Conservation (phyloP, 2,888 invertebrate species). For the Synergus laeviventris region DNA sequence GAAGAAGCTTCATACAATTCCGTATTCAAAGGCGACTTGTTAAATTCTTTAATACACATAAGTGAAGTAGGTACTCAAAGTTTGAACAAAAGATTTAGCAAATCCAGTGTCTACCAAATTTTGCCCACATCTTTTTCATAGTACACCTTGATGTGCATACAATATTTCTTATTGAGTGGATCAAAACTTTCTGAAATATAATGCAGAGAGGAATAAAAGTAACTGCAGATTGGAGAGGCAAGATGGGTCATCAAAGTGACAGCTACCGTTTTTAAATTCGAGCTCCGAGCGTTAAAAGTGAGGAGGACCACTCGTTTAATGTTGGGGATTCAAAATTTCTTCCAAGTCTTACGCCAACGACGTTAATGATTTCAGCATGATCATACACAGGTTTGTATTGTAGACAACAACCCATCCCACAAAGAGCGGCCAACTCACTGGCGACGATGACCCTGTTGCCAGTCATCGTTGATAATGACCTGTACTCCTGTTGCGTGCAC, state of each 20-base stretch:
- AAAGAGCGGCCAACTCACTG: constrained; percentile 62
- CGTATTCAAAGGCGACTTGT: background rate
- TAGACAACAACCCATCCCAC: constrained; percentile 45
- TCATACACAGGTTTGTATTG: constrained; percentile 58
- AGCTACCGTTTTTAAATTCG: constrained; percentile 30
- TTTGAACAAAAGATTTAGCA: too few relatives aligned
- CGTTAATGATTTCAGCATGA: constrained; percentile 65
- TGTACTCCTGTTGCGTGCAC: constrained; percentile 54
- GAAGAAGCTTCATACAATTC: background rate
- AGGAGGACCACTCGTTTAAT: background rate
- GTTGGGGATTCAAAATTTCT: background rate
- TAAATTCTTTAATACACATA: background rate
- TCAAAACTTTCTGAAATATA: background rate
- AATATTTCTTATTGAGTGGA: background rate
- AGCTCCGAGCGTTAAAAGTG: constrained; percentile 19
- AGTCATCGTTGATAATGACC: constrained; percentile 71
- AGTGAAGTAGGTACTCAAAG: too few relatives aligned
- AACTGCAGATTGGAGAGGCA: constrained; percentile 12
- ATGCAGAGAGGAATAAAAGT: background rate
- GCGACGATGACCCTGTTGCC: constrained; percentile 67
- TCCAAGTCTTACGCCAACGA: constrained; percentile 28
- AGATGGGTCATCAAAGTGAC: constrained; percentile 25
- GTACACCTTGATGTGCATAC: too few relatives aligned
- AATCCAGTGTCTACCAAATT: too few relatives aligned
- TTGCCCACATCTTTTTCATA: too few relatives aligned